phyloP scores from a whole-genome alignment of 2,888 invertebrate genomes.

The Scaptomyza reducta region DNA sequence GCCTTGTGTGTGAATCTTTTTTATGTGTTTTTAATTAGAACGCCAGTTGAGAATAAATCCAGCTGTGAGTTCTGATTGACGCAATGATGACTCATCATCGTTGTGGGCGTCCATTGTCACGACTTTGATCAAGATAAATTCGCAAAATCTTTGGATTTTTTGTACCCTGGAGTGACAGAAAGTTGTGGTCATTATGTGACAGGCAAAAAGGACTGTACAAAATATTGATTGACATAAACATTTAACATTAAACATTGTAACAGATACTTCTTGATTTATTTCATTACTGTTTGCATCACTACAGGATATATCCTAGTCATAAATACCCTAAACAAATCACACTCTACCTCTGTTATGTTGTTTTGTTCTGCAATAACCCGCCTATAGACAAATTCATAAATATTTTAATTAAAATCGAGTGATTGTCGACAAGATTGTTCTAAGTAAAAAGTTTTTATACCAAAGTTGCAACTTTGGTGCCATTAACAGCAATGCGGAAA shows the following conservation, averaged over 20 bases:
- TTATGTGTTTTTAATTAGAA: constrained; percentile 63
- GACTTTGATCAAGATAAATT: constrained; percentile 50
- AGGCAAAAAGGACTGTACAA: not conserved
- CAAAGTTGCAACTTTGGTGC: constrained; percentile 57
- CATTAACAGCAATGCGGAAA: constrained; percentile 54
- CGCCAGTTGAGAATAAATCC: constrained; percentile 36
- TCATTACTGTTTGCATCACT: too few species aligned
- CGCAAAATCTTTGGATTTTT: constrained; percentile 1
- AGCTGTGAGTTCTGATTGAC: constrained; percentile 55
- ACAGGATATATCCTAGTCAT: constrained; percentile 9
- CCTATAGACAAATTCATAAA: constrained; percentile 68
- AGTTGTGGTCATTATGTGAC: not conserved
- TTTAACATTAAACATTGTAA: not conserved
- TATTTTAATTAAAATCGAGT: constrained; percentile 76
- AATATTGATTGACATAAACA: too few species aligned
- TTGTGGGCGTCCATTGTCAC: constrained; percentile 25
- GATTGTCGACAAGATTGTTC: constrained; percentile 68
- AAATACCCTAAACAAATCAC: not conserved
- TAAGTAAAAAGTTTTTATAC: constrained; percentile 67
- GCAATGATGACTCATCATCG: constrained; percentile 43
- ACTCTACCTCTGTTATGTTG: not conserved
- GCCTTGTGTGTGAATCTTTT: constrained; percentile 49
- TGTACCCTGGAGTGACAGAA: constrained; percentile 4
- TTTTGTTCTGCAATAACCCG: not conserved
- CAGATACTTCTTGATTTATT: not conserved